phyloP scores from a whole-genome alignment of 64 coral and sea anemone species.

The Montipora sp. region DNA sequence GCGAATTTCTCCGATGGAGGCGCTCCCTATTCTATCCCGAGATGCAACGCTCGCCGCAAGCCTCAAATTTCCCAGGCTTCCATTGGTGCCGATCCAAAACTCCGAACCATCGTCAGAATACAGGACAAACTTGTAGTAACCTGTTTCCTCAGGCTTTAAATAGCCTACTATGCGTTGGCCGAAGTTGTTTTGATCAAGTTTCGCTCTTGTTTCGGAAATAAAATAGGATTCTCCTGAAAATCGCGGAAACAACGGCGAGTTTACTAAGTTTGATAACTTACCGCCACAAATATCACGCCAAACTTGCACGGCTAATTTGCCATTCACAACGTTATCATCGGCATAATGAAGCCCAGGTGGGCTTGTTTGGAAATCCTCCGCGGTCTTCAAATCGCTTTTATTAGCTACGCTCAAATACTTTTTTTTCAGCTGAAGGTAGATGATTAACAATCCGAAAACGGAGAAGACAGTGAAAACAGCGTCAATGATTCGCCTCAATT shows the following conservation, averaged over 20 bases:
- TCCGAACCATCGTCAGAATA: slow-evolving; percentile 56
- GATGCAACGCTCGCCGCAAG: slow-evolving; percentile 32
- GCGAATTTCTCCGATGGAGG: slow-evolving; percentile 14
- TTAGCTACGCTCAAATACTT: neutral
- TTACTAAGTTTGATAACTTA: slow-evolving; percentile 17
- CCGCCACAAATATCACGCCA: slow-evolving; percentile 51
- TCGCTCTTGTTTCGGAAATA: neutral
- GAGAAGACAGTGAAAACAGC: neutral
- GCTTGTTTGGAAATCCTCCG: neutral
- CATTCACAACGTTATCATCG: neutral
- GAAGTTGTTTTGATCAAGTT: neutral
- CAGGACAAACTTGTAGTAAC: slow-evolving; percentile 61
- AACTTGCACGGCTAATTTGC: slow-evolving; percentile 29
- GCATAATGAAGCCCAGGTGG: neutral
- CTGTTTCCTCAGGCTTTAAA: slow-evolving; percentile 38
- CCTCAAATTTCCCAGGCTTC: neutral
- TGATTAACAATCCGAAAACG: slow-evolving; percentile 3
- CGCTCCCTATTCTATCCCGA: neutral
- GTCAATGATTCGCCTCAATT: neutral
- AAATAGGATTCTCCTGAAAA: slow-evolving; percentile 32
- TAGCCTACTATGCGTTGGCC: slow-evolving; percentile 37
- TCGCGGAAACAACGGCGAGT: slow-evolving; percentile 51
- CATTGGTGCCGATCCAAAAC: slow-evolving; percentile 50
- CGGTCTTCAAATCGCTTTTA: neutral
- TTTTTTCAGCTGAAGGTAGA: neutral